These are phyloP conservation scores for Drepana falcataria DNA, from an alignment of 2,888 invertebrate genomes.

Conservation along the genomic window DNA sequence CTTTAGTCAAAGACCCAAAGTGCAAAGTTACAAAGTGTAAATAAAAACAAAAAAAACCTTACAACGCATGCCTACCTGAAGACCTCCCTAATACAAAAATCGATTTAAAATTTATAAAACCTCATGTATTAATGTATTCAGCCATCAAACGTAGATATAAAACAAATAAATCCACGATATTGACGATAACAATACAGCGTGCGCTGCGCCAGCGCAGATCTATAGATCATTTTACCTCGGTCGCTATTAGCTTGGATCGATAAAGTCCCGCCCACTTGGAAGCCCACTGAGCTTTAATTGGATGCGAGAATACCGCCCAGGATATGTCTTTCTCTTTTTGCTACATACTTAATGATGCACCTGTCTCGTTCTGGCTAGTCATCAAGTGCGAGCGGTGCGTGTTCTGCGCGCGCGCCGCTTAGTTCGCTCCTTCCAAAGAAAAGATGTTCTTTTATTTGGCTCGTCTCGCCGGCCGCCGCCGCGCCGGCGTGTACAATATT, in stretches of 20 bases:
- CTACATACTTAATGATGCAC: conserved; percentile 8
- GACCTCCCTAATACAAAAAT: conserved; percentile 35
- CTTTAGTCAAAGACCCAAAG: too few species aligned
- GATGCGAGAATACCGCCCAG: conserved; percentile 70
- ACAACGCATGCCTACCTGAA: conserved; percentile 25
- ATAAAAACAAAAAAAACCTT: conserved; percentile 11
- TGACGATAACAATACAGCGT: conserved; percentile 70
- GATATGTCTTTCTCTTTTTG: conserved; percentile 35
- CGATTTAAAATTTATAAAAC: conserved; percentile 42
- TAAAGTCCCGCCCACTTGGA: conserved; percentile 63
- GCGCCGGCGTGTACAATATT: conserved; percentile 73
- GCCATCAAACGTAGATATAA: conserved; percentile 65
- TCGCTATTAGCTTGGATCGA: conserved; percentile 70
- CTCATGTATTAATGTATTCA: conserved; percentile 57
- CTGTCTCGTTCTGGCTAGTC: conserved; percentile 32
- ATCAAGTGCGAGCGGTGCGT: conserved; percentile 42
- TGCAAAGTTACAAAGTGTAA: not conserved
- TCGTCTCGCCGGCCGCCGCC: conserved; percentile 46
- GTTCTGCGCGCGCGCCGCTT: conserved; percentile 64
- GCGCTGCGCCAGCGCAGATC: conserved; percentile 58
- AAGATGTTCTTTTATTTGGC: conserved; percentile 67
- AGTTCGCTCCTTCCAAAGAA: conserved; percentile 60
- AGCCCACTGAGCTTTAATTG: conserved; percentile 78
- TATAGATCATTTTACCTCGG: conserved; percentile 76
- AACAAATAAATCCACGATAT: conserved; percentile 67